Evolutionary conservation across 2,113 vertebrate species (phyloP).

Genomic region (Desmodus rotundus): DNA sequence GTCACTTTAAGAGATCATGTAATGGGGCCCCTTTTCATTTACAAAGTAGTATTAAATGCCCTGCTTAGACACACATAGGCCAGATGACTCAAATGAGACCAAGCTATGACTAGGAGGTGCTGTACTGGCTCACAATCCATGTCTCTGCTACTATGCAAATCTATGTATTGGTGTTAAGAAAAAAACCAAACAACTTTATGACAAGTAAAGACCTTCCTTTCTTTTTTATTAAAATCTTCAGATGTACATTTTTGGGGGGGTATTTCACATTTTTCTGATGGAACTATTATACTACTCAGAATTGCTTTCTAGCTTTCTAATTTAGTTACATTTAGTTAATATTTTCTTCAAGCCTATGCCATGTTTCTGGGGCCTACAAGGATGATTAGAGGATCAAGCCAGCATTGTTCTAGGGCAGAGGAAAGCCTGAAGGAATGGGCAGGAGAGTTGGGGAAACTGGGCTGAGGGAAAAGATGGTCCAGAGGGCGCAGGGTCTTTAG

Average conservation of each 20-base stretch:
- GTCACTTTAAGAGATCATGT: not conserved
- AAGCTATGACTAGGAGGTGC: not conserved
- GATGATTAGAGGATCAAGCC: not conserved
- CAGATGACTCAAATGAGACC: not conserved
- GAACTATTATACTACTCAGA: not conserved
- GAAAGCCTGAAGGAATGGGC: not conserved
- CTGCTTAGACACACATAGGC: not conserved
- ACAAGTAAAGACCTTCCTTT: not conserved
- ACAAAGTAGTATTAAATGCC: not conserved
- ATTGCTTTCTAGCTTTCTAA: not conserved
- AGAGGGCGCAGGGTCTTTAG: not conserved
- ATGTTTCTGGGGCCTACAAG: not conserved
- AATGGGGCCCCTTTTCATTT: not conserved
- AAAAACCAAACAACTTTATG: not conserved
- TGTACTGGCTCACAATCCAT: not conserved
- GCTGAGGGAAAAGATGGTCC: not conserved
- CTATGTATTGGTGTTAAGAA: not conserved
- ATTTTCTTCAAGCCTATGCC: not conserved
- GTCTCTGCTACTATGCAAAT: not conserved
- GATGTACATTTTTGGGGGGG: not conserved
- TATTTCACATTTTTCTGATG: not conserved
- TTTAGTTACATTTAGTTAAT: conserved; percentile 26
- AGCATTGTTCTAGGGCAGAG: not conserved
- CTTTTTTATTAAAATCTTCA: not conserved
- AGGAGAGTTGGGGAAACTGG: not conserved